A percentile compares a stretch with the other conserved stretches of the same genome.
Conservation (phyloP, 2,888 invertebrate genomes). For the Aricia artaxerxes region DNA sequence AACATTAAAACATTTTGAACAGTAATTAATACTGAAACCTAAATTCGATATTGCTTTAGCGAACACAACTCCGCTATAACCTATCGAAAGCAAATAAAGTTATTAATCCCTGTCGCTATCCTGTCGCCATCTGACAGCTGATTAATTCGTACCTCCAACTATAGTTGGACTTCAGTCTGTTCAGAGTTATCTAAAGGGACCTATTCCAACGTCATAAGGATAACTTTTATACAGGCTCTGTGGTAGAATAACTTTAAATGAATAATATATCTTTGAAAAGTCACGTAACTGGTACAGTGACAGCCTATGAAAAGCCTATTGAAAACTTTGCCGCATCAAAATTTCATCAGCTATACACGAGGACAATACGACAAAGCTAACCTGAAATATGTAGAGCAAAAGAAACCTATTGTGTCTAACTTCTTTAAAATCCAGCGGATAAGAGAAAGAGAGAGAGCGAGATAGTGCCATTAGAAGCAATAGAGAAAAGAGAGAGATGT, state of each 20-base stretch:
- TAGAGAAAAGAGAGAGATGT: too few relatives aligned
- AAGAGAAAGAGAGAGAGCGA: not conserved
- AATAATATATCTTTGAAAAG: not conserved
- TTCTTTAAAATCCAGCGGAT: not conserved
- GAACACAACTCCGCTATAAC: not conserved
- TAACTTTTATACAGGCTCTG: not conserved
- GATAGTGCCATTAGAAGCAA: too few relatives aligned
- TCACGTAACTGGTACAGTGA: not conserved
- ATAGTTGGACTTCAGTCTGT: not conserved
- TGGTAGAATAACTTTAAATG: not conserved
- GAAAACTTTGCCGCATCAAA: not conserved
- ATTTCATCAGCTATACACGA: not conserved
- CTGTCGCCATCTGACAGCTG: constrained; percentile 8
- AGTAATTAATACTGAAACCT: not conserved
- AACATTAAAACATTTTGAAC: not conserved
- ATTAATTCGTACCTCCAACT: not conserved
- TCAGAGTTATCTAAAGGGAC: not conserved
- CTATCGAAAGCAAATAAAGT: not conserved
- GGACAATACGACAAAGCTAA: not conserved
- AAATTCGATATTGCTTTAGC: not conserved
- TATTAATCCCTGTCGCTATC: constrained; percentile 10
- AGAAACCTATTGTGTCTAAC: not conserved
- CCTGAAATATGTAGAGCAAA: not conserved
- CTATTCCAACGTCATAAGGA: not conserved
- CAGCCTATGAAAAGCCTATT: not conserved